phyloP scores from a whole-genome alignment of 2,797 vertebrate species.

The Chaunax sp. region DNA sequence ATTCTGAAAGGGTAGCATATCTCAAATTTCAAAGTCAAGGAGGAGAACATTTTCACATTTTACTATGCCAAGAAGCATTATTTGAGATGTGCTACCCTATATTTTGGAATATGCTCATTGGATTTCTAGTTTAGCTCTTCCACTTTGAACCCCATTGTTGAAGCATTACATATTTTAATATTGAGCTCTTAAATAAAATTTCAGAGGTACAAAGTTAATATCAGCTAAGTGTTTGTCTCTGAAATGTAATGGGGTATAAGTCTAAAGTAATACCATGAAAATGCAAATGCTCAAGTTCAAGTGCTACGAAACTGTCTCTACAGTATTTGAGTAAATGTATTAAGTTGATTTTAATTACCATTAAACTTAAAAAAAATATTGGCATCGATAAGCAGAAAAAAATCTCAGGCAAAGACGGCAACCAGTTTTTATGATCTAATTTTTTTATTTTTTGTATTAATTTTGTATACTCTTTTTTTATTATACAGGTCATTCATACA shows the following conservation, averaged over 20 bases:
- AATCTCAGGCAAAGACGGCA: background rate
- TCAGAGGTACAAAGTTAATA: background rate
- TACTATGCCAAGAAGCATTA: too few species aligned
- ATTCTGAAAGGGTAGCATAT: background rate
- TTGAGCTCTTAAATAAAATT: background rate
- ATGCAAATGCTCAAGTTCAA: background rate
- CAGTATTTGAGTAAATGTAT: background rate
- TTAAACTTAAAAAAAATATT: background rate
- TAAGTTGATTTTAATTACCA: background rate
- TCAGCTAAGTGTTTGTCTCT: background rate
- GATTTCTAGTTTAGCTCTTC: too few species aligned
- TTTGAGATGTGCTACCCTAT: too few species aligned
- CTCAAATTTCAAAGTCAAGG: background rate
- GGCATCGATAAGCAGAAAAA: background rate
- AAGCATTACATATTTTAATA: background rate
- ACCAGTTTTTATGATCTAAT: slow-evolving; percentile 66
- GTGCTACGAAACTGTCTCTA: rapidly evolving
- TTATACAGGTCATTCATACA: slow-evolving; percentile 85
- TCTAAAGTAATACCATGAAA: background rate
- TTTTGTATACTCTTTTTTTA: slow-evolving; percentile 82
- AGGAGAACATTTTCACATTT: background rate
- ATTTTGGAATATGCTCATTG: too few species aligned
- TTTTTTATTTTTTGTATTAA: slow-evolving; percentile 80
- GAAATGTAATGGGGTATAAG: background rate
- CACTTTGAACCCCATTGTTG: background rate